Percentiles rank a stretch among this genome's conserved stretches.
These are phyloP conservation scores for Pluvialis apricaria DNA, from an alignment of 2,113 vertebrate species.

Conservation along the genomic window DNA sequence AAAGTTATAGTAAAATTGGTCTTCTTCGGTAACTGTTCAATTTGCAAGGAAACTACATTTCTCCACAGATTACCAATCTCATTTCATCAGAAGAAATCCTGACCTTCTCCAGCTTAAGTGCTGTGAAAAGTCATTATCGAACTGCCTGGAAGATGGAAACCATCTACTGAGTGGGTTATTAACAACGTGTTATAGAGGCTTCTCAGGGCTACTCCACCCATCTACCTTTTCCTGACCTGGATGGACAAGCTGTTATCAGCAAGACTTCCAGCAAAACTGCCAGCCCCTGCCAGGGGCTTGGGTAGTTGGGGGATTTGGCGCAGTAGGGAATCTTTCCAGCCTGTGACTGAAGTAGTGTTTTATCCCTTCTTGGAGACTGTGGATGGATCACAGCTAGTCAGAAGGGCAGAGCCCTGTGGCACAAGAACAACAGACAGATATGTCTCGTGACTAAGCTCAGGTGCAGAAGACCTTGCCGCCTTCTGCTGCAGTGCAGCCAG, in stretches of 20 bases:
- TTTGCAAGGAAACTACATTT: neutral
- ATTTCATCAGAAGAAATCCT: neutral
- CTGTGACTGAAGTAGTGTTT: neutral
- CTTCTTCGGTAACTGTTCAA: neutral
- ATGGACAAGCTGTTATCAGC: neutral
- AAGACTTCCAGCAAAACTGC: neutral
- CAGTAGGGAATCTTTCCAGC: neutral
- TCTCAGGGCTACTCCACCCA: neutral
- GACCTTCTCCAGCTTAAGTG: neutral
- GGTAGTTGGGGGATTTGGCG: neutral
- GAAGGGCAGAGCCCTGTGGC: neutral
- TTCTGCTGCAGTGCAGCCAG: neutral
- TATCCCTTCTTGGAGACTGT: neutral
- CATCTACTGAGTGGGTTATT: neutral
- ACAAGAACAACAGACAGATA: neutral
- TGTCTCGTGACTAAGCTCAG: neutral
- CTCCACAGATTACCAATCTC: neutral
- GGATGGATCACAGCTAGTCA: neutral
- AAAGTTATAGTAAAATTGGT: neutral
- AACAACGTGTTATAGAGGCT: neutral
- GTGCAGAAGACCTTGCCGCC: neutral
- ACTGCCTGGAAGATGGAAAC: neutral
- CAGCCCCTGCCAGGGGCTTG: neutral
- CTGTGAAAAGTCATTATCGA: neutral
- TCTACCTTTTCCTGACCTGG: neutral